Conservation (phyloP, 2,888 invertebrate genomes). For the Caenorhabditis panamensis region DNA sequence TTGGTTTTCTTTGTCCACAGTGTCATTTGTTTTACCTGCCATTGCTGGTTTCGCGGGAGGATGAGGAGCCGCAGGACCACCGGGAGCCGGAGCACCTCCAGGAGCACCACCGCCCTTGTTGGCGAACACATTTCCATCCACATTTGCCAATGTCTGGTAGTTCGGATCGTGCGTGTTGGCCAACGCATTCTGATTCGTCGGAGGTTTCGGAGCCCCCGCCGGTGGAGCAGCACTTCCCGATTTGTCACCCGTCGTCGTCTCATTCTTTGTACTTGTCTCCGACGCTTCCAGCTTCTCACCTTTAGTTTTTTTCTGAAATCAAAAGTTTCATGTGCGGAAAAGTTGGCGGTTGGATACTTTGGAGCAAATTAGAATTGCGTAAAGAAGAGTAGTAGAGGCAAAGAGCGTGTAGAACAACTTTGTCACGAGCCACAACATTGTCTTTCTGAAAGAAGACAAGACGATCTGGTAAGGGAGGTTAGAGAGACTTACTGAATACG, state of each 20-base stretch:
- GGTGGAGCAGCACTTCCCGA: background rate
- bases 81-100: slow-evolving; percentile 22
- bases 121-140: slow-evolving; percentile 27
- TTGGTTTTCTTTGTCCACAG: too few relatives aligned
- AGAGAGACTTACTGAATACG: slow-evolving; percentile 2
- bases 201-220: background rate
- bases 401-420: slow-evolving; percentile 19
- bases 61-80: background rate
- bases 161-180: slow-evolving; percentile 50
- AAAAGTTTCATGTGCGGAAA: background rate
- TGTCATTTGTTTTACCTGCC: slow-evolving; percentile 23
- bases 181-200: slow-evolving; percentile 12
- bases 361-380: background rate
- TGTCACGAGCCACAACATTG: slow-evolving; percentile 21
- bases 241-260: background rate
- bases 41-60: slow-evolving; percentile 18
- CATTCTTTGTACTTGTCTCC: background rate
- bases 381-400: background rate
- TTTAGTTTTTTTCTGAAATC: slow-evolving; percentile 18
- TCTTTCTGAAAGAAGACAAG: slow-evolving; percentile 22
- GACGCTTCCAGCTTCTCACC: background rate
- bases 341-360: background rate
- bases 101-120: slow-evolving; percentile 17
- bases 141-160: slow-evolving; percentile 49
- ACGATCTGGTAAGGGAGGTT: background rate